phyloP scores from a whole-genome alignment of 2,113 vertebrate species.

The Actenoides hombroni region DNA sequence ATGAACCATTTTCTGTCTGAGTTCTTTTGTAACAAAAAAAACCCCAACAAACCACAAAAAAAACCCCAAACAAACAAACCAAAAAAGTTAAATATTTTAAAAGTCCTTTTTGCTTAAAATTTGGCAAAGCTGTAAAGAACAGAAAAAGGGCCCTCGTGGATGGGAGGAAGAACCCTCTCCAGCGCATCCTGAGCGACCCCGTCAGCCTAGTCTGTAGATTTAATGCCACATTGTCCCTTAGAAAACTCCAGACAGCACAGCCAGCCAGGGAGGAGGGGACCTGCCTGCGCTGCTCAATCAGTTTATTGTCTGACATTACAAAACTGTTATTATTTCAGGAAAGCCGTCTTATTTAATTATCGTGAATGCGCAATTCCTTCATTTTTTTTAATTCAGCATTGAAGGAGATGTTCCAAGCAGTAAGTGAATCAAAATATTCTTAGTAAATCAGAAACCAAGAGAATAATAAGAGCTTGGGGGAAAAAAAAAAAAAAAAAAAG shows the following conservation, averaged over 20 bases:
- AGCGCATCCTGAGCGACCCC: not conserved
- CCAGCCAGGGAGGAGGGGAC: not conserved
- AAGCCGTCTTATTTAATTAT: constrained; percentile 8
- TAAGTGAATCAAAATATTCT: constrained; percentile 21
- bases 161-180: not conserved
- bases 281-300: not conserved
- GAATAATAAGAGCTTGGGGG: not conserved
- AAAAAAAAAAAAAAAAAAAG: not conserved
- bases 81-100: not conserved
- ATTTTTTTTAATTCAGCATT: not conserved
- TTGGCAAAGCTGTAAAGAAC: too few relatives aligned
- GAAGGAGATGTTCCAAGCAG: not conserved
- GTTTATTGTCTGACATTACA: not conserved
- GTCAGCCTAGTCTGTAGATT: not conserved
- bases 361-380: not conserved
- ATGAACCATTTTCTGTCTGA: rapidly evolving
- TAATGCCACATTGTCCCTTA: not conserved
- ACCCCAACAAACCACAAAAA: too few relatives aligned
- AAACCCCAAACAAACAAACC: too few relatives aligned
- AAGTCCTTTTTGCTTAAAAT: not conserved
- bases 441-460: constrained; percentile 6
- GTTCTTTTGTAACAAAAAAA: not conserved
- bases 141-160: rapidly evolving
- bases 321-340: not conserved
- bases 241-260: not conserved